These are phyloP conservation scores for Prolemur simus DNA, from an alignment of 2,113 vertebrate species.

Conservation along the genomic window DNA sequence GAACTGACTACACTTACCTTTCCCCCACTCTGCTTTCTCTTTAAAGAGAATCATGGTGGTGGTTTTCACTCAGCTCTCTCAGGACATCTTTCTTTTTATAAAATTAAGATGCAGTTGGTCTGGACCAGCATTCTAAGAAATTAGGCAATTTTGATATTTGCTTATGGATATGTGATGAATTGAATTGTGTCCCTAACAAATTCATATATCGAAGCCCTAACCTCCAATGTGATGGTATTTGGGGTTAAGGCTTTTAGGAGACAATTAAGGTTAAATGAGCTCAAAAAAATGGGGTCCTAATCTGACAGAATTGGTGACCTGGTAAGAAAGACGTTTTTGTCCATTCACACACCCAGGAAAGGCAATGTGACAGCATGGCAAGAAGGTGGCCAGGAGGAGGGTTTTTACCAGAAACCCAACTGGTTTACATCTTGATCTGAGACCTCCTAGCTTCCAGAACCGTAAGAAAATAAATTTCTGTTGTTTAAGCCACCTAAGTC, in stretches of 20 bases:
- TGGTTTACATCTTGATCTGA: not conserved
- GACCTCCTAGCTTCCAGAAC: not conserved
- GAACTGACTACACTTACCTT: not conserved
- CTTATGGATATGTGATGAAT: not conserved
- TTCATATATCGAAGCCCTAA: not conserved
- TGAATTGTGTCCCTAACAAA: not conserved
- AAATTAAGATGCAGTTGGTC: not conserved
- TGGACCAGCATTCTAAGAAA: not conserved
- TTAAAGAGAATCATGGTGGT: not conserved
- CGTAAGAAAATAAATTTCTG: not conserved
- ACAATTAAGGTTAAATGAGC: not conserved
- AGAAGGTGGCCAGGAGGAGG: not conserved
- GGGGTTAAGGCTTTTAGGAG: not conserved
- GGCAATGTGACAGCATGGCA: not conserved
- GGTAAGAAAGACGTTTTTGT: not conserved
- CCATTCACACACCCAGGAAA: not conserved
- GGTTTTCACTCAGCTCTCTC: not conserved
- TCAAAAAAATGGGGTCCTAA: not conserved
- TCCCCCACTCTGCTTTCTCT: not conserved
- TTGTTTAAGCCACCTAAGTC: not conserved
- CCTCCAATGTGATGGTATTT: not conserved
- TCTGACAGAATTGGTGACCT: not conserved
- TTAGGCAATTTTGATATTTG: not conserved
- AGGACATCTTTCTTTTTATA: not conserved
- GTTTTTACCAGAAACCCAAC: not conserved